Evolutionary conservation across 2,797 vertebrate genomes (phyloP).

Genomic region (Peromyscus melanophrys): DNA sequence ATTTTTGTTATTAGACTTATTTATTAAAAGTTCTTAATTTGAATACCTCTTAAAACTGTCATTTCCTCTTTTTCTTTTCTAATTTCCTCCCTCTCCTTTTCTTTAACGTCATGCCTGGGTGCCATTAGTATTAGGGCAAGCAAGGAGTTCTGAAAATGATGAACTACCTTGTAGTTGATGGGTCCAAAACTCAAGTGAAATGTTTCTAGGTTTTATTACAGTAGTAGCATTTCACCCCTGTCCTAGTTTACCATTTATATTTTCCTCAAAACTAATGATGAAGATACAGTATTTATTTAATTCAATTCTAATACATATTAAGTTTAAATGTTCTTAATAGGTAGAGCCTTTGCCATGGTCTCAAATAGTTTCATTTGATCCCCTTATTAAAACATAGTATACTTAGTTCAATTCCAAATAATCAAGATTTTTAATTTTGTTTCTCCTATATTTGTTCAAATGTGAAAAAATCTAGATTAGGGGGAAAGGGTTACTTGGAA

Average conservation of each 20-base stretch:
- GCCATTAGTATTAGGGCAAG: background rate
- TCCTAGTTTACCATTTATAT: background rate
- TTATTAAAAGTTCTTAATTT: background rate
- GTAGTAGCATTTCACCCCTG: background rate
- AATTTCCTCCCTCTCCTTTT: background rate
- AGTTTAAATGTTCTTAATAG: background rate
- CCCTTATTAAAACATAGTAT: conserved; percentile 5
- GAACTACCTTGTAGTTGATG: background rate
- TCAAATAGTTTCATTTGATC: conserved; percentile 30
- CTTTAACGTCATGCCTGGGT: background rate
- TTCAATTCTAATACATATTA: conserved; percentile 8
- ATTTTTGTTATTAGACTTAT: background rate
- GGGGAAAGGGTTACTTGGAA: background rate
- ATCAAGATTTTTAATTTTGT: background rate
- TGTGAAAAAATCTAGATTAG: background rate
- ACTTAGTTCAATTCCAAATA: conserved; percentile 12
- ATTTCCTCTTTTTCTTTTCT: background rate
- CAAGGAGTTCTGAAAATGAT: background rate
- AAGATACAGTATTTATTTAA: background rate
- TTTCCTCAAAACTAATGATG: background rate
- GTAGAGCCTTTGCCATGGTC: background rate
- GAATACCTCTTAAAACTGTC: background rate
- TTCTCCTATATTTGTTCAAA: conserved; percentile 56
- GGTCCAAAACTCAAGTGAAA: background rate
- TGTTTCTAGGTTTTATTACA: background rate